Conservation (phyloP, 92 coral and sea anemone genomes). For the Bergia puertoricense region DNA sequence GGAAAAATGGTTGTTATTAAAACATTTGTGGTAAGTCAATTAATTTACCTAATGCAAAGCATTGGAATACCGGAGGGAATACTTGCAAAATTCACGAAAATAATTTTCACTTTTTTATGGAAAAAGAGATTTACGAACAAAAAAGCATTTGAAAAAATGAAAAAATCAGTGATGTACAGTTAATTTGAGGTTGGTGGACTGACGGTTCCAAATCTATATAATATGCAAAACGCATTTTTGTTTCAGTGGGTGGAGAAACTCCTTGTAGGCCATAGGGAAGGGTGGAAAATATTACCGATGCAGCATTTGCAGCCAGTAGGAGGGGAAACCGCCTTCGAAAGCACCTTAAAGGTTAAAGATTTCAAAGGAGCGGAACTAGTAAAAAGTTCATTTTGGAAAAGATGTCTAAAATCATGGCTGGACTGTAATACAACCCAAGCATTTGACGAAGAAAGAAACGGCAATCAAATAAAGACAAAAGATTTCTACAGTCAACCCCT, state of each 20-base stretch:
- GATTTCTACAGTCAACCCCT: not conserved
- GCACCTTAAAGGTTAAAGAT: not conserved
- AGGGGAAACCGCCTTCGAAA: not conserved
- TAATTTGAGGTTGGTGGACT: not conserved
- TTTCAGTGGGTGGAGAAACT: not conserved
- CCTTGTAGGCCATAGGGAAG: not conserved
- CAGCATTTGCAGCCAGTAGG: not conserved
- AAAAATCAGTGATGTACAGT: not conserved
- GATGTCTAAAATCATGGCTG: not conserved
- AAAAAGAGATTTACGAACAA: not conserved
- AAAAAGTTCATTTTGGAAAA: not conserved
- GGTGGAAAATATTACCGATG: not conserved
- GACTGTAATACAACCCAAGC: not conserved
- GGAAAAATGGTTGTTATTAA: not conserved
- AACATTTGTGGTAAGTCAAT: not conserved
- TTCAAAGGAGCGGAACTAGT: not conserved
- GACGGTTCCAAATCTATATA: not conserved
- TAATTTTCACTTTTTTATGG: not conserved
- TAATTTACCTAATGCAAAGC: not conserved
- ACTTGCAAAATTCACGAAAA: not conserved
- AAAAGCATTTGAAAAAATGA: not conserved
- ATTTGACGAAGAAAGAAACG: not conserved
- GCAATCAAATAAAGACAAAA: not conserved
- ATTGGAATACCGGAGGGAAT: not conserved
- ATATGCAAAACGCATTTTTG: not conserved